A percentile compares a stretch with the other conserved stretches of the same genome.
These are phyloP conservation scores for Onthophagus sagittarius DNA, from an alignment of 2,888 invertebrate genomes.

Conservation along the genomic window DNA sequence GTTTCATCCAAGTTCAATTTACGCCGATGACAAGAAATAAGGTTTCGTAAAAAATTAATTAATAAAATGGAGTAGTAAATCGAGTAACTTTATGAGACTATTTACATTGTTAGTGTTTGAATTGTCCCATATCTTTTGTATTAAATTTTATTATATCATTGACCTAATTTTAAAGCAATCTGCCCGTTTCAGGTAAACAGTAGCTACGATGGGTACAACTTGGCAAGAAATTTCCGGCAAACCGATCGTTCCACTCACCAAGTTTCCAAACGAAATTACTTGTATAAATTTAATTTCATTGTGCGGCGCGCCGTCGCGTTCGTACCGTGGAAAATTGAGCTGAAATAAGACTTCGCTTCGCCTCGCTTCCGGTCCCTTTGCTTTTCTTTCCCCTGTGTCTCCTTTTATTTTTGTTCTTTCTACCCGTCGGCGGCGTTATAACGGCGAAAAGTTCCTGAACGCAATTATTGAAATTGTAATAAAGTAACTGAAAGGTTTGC, in stretches of 20 bases:
- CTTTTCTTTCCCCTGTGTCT: background rate
- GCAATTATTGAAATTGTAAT: slow-evolving; percentile 12
- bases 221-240: background rate
- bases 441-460: slow-evolving; percentile 10
- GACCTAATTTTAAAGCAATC: background rate
- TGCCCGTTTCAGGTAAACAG: background rate
- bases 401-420: background rate
- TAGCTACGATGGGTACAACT: background rate
- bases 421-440: slow-evolving; percentile 4
- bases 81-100: no score
- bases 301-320: slow-evolving; percentile 7
- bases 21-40: no score
- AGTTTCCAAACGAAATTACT: slow-evolving; percentile 23
- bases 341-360: slow-evolving; percentile 4
- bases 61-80: no score
- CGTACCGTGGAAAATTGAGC: slow-evolving; percentile 9
- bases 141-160: background rate
- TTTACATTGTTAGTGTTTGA: background rate
- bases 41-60: no score
- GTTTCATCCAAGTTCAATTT: background rate
- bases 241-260: slow-evolving; percentile 11
- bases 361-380: background rate
- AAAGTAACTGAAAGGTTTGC: slow-evolving; percentile 13
- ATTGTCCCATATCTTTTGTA: background rate
- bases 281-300: slow-evolving; percentile 23